phyloP scores from a whole-genome alignment of 1,140 invertebrate species.

The Palaemon carinicauda region DNA sequence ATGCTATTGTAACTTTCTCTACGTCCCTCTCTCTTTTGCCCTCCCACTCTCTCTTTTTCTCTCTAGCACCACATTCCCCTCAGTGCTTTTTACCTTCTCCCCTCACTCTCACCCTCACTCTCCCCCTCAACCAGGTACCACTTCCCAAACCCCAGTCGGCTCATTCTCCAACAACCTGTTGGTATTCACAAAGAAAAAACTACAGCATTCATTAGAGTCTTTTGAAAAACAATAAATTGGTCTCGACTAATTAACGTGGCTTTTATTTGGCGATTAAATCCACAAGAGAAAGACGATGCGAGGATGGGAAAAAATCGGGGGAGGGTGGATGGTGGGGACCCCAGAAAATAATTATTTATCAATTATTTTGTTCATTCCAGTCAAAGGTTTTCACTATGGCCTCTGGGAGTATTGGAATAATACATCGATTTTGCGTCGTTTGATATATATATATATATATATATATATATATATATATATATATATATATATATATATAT shows the following conservation, averaged over 20 bases:
- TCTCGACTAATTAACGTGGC: slow-evolving; percentile 23
- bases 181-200: slow-evolving; percentile 10
- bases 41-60: too few species aligned
- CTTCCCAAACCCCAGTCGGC: background rate
- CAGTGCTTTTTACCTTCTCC: too few species aligned
- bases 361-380: too few species aligned
- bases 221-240: slow-evolving; percentile 46
- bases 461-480: background rate
- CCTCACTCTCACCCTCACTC: background rate
- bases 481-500: background rate
- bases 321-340: too few species aligned
- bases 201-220: slow-evolving; percentile 37
- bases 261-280: background rate
- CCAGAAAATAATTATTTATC: too few species aligned
- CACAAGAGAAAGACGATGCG: background rate
- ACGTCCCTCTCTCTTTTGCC: too few species aligned
- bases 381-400: too few species aligned
- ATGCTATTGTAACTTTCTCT: too few species aligned
- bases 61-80: too few species aligned
- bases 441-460: background rate
- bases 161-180: background rate
- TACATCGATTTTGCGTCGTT: background rate
- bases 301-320: background rate
- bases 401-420: too few species aligned
- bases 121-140: background rate